Conservation (phyloP, 2,888 invertebrate genomes). For the Pyrochroa serraticornis region DNA sequence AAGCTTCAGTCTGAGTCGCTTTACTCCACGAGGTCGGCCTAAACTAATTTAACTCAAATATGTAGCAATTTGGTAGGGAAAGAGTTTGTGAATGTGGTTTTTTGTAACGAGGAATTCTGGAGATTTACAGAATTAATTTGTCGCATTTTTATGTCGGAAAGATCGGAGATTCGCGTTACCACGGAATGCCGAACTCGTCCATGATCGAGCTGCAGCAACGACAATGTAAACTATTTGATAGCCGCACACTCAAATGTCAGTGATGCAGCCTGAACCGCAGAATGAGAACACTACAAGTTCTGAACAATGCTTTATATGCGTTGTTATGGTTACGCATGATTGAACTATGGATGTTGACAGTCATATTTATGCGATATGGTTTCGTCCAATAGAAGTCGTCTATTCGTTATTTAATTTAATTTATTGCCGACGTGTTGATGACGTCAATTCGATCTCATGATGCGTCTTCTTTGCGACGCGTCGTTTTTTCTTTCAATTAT, state of each 20-base stretch:
- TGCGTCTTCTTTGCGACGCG: background rate
- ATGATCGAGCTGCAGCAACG: constrained; percentile 5
- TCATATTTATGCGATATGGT: constrained; percentile 5
- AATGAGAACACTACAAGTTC: constrained; percentile 24
- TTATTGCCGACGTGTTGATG: constrained; percentile 17
- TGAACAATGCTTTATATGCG: constrained; percentile 28
- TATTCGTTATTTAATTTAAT: constrained; percentile 22
- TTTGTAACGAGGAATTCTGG: too few relatives aligned
- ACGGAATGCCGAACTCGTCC: constrained; percentile 1
- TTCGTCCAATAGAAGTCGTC: constrained; percentile 18
- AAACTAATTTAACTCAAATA: too few relatives aligned
- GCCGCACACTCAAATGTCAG: constrained; percentile 9
- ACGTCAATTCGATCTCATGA: background rate
- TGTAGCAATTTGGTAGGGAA: too few relatives aligned
- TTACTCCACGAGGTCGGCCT: too few relatives aligned
- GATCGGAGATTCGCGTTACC: too few relatives aligned
- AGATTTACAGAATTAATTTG: too few relatives aligned
- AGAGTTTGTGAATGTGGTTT: too few relatives aligned
- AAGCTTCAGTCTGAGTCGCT: too few relatives aligned
- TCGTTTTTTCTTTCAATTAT: constrained; percentile 8
- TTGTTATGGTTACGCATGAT: constrained; percentile 31
- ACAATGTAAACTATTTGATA: constrained; percentile 15
- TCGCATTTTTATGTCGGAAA: too few relatives aligned
- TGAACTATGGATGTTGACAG: constrained; percentile 27
- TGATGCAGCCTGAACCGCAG: constrained; percentile 17